Evolutionary conservation across 1,140 invertebrate genomes (phyloP), one percentile per base, ranked within the genome.

Genomic region (Aphaenogaster floridana): DNA sequence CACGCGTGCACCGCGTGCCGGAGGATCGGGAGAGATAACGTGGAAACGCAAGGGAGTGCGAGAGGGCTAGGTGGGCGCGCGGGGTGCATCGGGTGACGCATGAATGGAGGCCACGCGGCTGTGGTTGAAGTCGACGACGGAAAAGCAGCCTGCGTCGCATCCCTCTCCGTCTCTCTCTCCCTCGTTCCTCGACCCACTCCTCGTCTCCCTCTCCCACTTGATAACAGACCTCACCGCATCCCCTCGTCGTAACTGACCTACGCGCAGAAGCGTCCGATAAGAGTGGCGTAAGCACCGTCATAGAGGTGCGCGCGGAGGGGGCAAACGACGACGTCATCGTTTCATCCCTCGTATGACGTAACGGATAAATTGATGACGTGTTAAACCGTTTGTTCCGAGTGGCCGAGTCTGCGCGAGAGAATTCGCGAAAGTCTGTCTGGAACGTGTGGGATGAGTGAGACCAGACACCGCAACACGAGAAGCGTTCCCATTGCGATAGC

Each of bases 61-160:
- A n/a, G 52, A 57, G 2, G 15, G 34, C 2, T n/a, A 13, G 28
- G 68, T 71, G 76, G 54, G 42, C 39, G 15, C 81, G 88, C 72
- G 72, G 89, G 86, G 79, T 87, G 59, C 13, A 66, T 83, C 80
- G 89, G 86, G 63, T 89, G 77, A 88, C 89, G 87, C 87, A 92
- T 91, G 91, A 92, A 92, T 91, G 92, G 87, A 92, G 85, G 84
- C 71, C 84, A 86, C 71, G 69, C 80, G 89, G 88, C 80, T 86
- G 89, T 88, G 88, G 86, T 85, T 69, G 86, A 78, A 84, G 42
- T 80, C 72, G 89, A 86, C 59, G 59, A 78, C 63, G 63, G 78
- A 86, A 77, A 81, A 89, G 71, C 54, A 57, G 17, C 45, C 63
- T 39, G 21, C 39, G 28, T 63, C 13, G 42, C 42, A 7, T 21